A percentile compares a stretch with the other conserved stretches of the same genome.
Conservation (phyloP, 2,113 vertebrate species). For the Monopterus albus region DNA sequence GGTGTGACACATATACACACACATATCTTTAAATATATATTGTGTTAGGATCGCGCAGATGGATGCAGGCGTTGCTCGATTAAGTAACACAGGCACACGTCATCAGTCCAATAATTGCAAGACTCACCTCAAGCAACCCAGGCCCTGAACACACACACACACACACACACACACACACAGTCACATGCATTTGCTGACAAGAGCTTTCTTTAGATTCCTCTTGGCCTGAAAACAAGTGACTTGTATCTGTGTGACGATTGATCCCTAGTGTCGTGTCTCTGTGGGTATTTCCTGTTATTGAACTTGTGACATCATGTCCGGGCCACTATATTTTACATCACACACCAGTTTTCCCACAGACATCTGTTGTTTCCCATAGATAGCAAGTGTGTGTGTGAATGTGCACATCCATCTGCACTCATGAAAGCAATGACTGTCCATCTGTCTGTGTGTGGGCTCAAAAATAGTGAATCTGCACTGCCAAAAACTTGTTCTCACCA, state of each 20-base stretch:
- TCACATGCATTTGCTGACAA: conserved; percentile 26
- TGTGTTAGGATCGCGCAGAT: conserved; percentile 11
- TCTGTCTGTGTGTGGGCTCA: conserved; percentile 76
- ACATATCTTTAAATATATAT: conserved; percentile 36
- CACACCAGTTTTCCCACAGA: conserved; percentile 77
- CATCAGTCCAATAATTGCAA: conserved; percentile 41
- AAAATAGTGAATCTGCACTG: conserved; percentile 66
- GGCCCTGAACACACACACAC: conserved; percentile 9
- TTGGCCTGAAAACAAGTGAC: conserved; percentile 31
- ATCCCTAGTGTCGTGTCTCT: conserved; percentile 31
- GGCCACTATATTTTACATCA: conserved; percentile 58
- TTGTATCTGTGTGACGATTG: conserved; percentile 21
- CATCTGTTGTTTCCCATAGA: conserved; percentile 69
- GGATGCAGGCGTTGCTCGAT: conserved; percentile 17
- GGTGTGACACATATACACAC: conserved; percentile 60
- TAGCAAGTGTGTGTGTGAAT: conserved; percentile 39
- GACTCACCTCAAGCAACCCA: conserved; percentile 38
- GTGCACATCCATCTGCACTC: conserved; percentile 53
- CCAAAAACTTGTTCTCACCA: conserved; percentile 71
- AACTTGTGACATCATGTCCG: conserved; percentile 71
- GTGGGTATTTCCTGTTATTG: conserved; percentile 64
- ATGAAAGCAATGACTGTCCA: conserved; percentile 61
- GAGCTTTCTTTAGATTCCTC: conserved; percentile 31
- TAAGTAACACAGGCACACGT: conserved; percentile 33
- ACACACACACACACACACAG: conserved; percentile 13